Base-by-base conservation (phyloP, 2,797 vertebrate species). In the Cossypha caffra region DNA sequence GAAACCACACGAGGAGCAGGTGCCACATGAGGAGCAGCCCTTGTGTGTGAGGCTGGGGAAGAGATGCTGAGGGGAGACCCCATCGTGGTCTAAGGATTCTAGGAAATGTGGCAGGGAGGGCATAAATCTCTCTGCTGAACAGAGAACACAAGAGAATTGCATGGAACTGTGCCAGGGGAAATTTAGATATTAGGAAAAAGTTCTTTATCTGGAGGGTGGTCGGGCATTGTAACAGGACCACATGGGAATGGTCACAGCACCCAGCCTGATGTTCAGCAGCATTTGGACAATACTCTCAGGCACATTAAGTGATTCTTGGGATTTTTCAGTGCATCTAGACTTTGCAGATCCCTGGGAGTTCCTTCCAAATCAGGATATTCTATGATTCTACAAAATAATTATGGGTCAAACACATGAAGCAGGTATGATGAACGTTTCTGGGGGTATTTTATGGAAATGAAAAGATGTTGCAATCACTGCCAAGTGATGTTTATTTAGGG, bases 1-100 rank as follows among this genome's bases (percentile, higher is more conserved):
- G 43, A 74, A 85, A 37, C 6, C 3, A 1, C 9, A 5, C 5
- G 13, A 43, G 47, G 24, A 52, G 9, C 28, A 52, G 45, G 10
- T 59, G 10, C 5, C 1, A 1, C 9, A 5, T 23, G 31, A 54
- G 16, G 51, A 75, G 3, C 19, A 37, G 26, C 55, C 9, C 10
- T 17, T 25, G 47, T 47, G 47, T 29, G 28, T 18, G 50, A 57
- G 50, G 11, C 25, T 40, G 4, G 29, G 21, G 26, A 43, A 21
- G 31, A 20, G 31, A n/a, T 7, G 3, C 7, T 20, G 35, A 62
- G 23, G 9, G 9, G 6, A 48, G 3, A 50, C 1, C 7, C 4
- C 33, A 25, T 4, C 0, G 0, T 10, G 6, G 23, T 13, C 15
- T 20, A 10, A 31, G 37, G 8, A 31, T 37, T 69, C 28, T n/a